Conservation (phyloP, 2,797 vertebrate species). For the Parambassis ranga region DNA sequence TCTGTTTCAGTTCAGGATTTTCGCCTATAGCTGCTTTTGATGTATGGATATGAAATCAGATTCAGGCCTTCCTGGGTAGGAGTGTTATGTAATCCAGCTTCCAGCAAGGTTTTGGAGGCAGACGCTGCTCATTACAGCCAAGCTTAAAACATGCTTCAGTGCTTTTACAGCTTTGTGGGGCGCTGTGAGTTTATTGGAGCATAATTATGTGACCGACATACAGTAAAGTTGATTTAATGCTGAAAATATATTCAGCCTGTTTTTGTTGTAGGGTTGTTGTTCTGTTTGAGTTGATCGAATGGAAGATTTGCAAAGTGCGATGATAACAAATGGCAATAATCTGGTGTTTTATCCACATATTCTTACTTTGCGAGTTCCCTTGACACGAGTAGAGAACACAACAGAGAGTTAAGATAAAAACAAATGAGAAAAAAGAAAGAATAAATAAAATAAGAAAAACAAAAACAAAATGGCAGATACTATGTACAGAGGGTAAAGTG, state of each 20-base stretch:
- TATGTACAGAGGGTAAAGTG: no score
- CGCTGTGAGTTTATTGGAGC: conserved; percentile 13
- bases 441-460: no score
- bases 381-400: no score
- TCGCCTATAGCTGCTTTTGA: not conserved
- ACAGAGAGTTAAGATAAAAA: no score
- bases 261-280: no score
- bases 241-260: not conserved
- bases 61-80: not conserved
- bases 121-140: not conserved
- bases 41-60: not conserved
- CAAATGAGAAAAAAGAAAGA: no score
- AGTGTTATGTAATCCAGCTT: conserved; percentile 26
- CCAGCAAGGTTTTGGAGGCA: conserved; percentile 4
- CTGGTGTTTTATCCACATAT: no score
- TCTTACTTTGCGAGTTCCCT: no score
- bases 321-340: no score
- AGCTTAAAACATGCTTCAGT: conserved; percentile 15
- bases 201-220: conserved; percentile 23
- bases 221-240: not conserved
- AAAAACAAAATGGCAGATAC: no score
- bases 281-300: no score
- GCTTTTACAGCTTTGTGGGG: conserved; percentile 5
- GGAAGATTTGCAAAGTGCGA: no score
- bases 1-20: not conserved